phyloP scores from a whole-genome alignment of 2,888 invertebrate species.

The Entomobrya multifasciata region DNA sequence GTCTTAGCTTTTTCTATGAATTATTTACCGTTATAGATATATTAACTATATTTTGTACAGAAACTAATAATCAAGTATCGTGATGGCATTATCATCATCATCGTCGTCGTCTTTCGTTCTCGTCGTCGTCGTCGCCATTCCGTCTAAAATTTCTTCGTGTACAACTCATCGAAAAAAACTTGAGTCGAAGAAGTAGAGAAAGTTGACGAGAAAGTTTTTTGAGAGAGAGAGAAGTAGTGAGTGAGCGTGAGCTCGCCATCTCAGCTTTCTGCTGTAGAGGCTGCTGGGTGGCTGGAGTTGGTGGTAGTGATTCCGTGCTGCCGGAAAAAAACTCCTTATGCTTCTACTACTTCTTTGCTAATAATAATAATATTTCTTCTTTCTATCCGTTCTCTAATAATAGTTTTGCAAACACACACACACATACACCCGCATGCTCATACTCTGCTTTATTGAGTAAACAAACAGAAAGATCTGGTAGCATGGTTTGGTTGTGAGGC shows the following conservation, averaged over 20 bases:
- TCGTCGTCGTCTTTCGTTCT: no score
- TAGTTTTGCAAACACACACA: background rate
- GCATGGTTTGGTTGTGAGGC: no score
- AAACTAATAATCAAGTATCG: conserved; percentile 12
- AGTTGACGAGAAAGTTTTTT: conserved; percentile 26
- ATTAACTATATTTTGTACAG: background rate
- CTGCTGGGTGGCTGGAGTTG: background rate
- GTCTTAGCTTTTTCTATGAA: background rate
- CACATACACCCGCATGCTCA: background rate
- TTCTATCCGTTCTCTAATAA: background rate
- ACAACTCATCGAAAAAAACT: background rate
- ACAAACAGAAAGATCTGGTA: background rate
- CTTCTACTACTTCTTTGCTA: background rate
- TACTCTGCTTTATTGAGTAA: background rate
- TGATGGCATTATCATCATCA: conserved; percentile 6
- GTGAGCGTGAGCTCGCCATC: background rate
- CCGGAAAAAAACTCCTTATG: background rate
- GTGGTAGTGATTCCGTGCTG: no score
- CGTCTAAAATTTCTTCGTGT: no score
- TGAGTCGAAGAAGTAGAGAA: background rate
- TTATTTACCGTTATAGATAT: background rate
- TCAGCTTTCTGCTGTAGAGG: background rate
- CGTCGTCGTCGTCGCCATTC: no score
- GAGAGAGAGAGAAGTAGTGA: background rate
- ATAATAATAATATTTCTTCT: conserved; percentile 22